Conservation (phyloP, 2,888 invertebrate species). For the Catocala nupta region DNA sequence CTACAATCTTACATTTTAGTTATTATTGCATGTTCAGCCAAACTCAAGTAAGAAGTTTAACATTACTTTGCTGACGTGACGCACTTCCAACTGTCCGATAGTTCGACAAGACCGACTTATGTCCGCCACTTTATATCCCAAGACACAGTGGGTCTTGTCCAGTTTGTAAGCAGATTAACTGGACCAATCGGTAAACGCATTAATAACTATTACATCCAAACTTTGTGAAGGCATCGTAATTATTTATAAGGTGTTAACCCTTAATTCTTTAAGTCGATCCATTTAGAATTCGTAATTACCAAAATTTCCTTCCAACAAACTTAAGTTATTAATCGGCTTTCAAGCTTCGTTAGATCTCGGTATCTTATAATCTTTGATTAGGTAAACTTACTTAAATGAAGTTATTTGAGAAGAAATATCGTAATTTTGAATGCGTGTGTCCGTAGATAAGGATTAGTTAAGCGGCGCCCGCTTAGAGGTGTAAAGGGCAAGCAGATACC, state of each 20-base stretch:
- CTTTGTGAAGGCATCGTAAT: slow-evolving; percentile 60
- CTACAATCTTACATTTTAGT: too few relatives aligned
- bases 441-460: background rate
- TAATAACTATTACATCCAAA: slow-evolving; percentile 63
- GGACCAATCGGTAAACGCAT: slow-evolving; percentile 67
- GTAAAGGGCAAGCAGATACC: background rate
- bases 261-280: slow-evolving; percentile 56
- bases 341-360: slow-evolving; percentile 33
- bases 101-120: background rate
- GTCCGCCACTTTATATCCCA: slow-evolving; percentile 49
- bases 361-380: slow-evolving; percentile 39
- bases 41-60: too few relatives aligned
- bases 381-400: slow-evolving; percentile 17
- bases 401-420: slow-evolving; percentile 10
- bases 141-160: slow-evolving; percentile 59
- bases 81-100: too few relatives aligned
- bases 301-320: slow-evolving; percentile 34
- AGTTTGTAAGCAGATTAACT: slow-evolving; percentile 73
- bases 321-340: slow-evolving; percentile 54
- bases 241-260: slow-evolving; percentile 68
- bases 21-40: too few relatives aligned
- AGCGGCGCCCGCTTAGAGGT: background rate
- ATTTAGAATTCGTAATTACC: slow-evolving; percentile 52
- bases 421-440: slow-evolving; percentile 3
- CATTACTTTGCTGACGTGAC: too few relatives aligned